Evolutionary conservation across 2,888 invertebrate species (phyloP).

Genomic region (Torymus texanus): DNA sequence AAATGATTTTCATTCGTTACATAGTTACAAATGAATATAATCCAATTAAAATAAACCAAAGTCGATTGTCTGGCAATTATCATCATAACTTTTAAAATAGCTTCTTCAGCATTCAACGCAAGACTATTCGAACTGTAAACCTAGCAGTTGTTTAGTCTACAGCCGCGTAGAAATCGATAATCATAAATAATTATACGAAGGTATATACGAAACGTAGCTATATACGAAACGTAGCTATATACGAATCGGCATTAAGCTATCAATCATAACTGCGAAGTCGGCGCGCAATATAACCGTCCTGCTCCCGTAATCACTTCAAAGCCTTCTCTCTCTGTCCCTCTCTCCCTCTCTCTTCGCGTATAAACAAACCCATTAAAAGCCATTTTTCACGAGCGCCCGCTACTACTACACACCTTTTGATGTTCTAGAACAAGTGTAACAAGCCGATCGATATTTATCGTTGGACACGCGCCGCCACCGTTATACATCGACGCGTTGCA

Average conservation of each 20-base stretch:
- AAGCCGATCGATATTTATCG: constrained; percentile 54
- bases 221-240: background rate
- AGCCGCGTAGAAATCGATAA: constrained; percentile 17
- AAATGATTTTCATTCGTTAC: constrained; percentile 4
- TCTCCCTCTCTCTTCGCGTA: constrained; percentile 1
- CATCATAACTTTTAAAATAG: too few relatives aligned
- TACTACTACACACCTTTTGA: constrained; percentile 44
- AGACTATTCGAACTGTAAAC: background rate
- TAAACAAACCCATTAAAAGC: constrained; percentile 48
- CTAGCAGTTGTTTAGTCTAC: background rate
- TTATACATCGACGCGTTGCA: background rate
- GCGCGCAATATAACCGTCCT: constrained; percentile 25
- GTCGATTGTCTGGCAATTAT: too few relatives aligned
- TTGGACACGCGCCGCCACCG: background rate
- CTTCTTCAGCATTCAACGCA: too few relatives aligned
- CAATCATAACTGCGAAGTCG: constrained; percentile 28
- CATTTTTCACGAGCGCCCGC: constrained; percentile 29
- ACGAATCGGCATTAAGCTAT: constrained; percentile 25
- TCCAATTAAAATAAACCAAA: too few relatives aligned
- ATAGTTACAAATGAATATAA: too few relatives aligned
- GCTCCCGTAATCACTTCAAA: constrained; percentile 41
- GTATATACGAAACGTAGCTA: background rate
- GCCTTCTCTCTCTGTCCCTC: constrained; percentile 4
- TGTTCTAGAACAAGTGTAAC: constrained; percentile 52
- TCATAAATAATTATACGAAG: constrained; percentile 21